Percentiles rank a stretch among this genome's conserved stretches.
Evolutionary conservation across 2,888 invertebrate species (phyloP).

Genomic region (Strigamia crassipes): DNA sequence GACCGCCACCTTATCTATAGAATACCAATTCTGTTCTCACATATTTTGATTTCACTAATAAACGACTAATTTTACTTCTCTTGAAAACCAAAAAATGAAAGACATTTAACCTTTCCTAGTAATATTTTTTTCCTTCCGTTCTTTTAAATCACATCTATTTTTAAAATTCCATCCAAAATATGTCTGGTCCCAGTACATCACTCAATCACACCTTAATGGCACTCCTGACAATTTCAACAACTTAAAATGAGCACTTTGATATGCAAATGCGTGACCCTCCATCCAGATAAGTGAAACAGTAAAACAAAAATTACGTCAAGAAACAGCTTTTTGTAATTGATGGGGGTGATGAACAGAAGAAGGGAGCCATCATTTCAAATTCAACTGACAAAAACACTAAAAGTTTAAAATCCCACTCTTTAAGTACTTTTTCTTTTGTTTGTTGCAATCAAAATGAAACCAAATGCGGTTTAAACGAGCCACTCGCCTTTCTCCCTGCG

Average conservation of each 20-base stretch:
- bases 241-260: slow-evolving; percentile 33
- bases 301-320: neutral
- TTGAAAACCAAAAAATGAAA: neutral
- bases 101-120: neutral
- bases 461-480: slow-evolving; percentile 48
- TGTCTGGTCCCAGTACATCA: slow-evolving; percentile 35
- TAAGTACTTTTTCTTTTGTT: neutral
- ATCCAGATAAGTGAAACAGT: neutral
- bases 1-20: neutral
- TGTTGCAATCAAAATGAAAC: slow-evolving; percentile 7
- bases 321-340: slow-evolving; percentile 1
- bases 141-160: neutral
- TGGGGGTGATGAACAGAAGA: neutral
- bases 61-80: neutral
- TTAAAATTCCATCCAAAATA: slow-evolving; percentile 15
- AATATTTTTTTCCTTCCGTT: neutral
- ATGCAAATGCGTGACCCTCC: neutral
- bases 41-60: neutral
- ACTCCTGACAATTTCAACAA: neutral
- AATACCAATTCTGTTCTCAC: neutral
- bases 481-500: slow-evolving; percentile 50
- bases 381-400: neutral
- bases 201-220: slow-evolving; percentile 31
- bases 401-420: neutral
- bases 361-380: slow-evolving; percentile 22